Evolutionary conservation across 2,113 vertebrate species (phyloP).

Genomic region (Smithornis capensis): DNA sequence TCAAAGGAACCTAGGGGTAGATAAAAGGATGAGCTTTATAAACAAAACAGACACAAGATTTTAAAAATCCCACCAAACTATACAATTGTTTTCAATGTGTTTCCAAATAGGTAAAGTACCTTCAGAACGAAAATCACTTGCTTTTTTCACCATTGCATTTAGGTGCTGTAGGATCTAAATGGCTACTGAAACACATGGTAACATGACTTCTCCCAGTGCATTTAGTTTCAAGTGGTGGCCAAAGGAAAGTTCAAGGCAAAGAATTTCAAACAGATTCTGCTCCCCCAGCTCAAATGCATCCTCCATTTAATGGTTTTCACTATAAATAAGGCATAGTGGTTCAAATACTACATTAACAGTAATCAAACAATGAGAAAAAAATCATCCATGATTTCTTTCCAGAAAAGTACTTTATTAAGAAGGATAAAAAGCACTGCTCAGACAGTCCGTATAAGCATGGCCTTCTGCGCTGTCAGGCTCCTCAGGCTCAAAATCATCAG

Average conservation of each 20-base stretch:
- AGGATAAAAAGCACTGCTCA: constrained; percentile 74
- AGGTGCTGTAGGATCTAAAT: not conserved
- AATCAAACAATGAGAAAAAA: not conserved
- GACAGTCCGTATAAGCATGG: constrained; percentile 50
- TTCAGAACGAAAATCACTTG: constrained; percentile 2
- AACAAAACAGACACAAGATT: not conserved
- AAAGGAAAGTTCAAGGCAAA: constrained; percentile 21
- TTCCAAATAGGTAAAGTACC: not conserved
- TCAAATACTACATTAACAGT: constrained; percentile 3
- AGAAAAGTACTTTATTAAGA: constrained; percentile 48
- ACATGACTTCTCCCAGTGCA: not conserved
- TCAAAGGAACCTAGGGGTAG: not conserved
- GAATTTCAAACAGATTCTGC: not conserved
- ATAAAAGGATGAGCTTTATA: not conserved
- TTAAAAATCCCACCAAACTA: not conserved
- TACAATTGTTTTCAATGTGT: not conserved
- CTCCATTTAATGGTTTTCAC: not conserved
- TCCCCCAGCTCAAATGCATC: not conserved
- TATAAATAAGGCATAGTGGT: constrained; percentile 27
- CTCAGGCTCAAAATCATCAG: constrained; percentile 46
- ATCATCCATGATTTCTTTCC: not conserved
- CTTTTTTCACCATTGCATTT: not conserved
- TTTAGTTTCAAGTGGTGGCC: not conserved
- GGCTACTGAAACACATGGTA: not conserved
- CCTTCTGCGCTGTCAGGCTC: constrained; percentile 32